A percentile compares a stretch with the other conserved stretches of the same genome.
phyloP scores from a whole-genome alignment of 2,888 invertebrate species.

The Abrostola tripartita region DNA sequence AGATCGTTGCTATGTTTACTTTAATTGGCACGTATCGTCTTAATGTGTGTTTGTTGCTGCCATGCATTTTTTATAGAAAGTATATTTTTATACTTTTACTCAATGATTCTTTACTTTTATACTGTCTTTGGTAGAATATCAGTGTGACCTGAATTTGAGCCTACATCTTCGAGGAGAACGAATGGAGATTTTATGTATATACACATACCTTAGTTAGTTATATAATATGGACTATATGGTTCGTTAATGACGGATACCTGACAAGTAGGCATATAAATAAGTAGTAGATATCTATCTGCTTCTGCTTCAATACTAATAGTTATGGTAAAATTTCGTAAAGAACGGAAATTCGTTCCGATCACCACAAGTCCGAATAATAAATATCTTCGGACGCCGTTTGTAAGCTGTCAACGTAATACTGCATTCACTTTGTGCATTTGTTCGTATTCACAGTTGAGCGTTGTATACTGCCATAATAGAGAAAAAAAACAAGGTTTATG shows the following conservation, averaged over 20 bases:
- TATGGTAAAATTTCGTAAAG: not conserved
- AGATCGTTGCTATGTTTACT: not conserved
- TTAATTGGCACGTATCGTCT: not conserved
- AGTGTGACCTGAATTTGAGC: no score
- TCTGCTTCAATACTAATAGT: no score
- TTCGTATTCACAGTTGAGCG: not conserved
- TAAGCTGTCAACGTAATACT: constrained; percentile 8
- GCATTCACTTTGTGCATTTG: not conserved
- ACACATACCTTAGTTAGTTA: no score
- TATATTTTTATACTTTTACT: not conserved
- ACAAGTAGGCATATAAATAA: no score
- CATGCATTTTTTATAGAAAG: not conserved
- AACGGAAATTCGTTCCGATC: constrained; percentile 2
- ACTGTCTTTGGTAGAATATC: no score
- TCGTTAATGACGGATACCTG: no score
- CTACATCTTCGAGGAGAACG: no score
- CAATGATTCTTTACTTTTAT: no score
- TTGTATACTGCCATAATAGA: not conserved
- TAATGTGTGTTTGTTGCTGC: not conserved
- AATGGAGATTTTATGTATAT: no score
- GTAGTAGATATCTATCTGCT: no score
- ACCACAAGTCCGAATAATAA: not conserved
- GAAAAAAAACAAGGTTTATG: not conserved
- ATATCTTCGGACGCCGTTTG: constrained; percentile 2
- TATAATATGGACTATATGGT: no score